Percentiles rank a stretch among this genome's conserved stretches.
These are phyloP conservation scores for Steatocranus sp. DNA, from an alignment of 2,797 vertebrate species.

Conservation along the genomic window DNA sequence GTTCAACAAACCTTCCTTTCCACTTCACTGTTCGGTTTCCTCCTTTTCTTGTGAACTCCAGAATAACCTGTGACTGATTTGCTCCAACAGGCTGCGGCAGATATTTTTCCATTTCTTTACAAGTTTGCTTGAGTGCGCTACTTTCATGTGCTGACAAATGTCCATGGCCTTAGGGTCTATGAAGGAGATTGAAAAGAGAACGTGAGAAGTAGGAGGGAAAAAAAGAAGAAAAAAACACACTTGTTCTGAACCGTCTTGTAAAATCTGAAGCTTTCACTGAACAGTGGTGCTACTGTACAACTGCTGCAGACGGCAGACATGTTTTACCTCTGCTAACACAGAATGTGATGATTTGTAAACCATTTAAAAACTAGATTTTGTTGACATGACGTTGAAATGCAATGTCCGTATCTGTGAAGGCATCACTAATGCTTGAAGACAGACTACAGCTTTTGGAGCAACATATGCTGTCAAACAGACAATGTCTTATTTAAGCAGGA, in stretches of 20 bases:
- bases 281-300: neutral
- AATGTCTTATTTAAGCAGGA: neutral
- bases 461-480: neutral
- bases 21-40: neutral
- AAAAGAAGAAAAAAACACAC: neutral
- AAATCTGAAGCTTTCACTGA: neutral
- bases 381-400: neutral
- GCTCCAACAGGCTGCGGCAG: constrained; percentile 18
- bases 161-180: neutral
- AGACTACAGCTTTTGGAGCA: neutral
- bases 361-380: neutral
- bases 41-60: neutral
- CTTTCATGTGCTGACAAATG: constrained; percentile 26
- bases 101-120: neutral
- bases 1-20: neutral
- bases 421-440: neutral
- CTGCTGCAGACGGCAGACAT: neutral
- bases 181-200: neutral
- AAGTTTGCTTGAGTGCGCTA: neutral
- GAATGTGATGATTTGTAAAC: neutral
- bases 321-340: neutral
- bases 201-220: neutral
- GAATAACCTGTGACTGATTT: neutral
- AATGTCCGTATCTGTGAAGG: neutral
- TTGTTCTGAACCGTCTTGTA: neutral